Conservation (phyloP, 1,140 invertebrate species). For the Arctopsyche grandis region DNA sequence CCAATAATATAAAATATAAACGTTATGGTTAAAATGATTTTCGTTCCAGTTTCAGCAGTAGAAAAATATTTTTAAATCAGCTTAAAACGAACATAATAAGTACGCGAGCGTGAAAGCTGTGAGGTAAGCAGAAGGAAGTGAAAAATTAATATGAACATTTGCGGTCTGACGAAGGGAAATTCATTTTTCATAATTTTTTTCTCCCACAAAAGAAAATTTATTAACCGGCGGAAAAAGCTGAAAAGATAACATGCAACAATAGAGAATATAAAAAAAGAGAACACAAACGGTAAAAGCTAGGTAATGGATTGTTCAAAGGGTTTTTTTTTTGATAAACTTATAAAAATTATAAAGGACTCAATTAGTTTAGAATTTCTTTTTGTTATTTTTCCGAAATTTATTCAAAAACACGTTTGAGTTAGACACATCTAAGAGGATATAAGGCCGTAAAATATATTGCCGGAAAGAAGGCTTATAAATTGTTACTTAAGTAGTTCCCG, state of each 20-base stretch:
- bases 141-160: not conserved
- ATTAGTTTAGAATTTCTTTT: too few relatives aligned
- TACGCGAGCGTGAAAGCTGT: too few relatives aligned
- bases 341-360: too few relatives aligned
- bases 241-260: not conserved
- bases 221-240: not conserved
- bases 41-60: too few relatives aligned
- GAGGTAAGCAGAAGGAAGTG: not conserved
- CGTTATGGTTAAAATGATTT: too few relatives aligned
- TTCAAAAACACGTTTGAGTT: too few relatives aligned
- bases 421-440: not conserved
- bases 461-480: conserved; percentile 27
- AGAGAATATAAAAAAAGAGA: not conserved
- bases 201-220: conserved; percentile 2
- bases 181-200: conserved; percentile 13
- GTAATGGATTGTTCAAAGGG: conserved; percentile 12
- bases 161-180: not conserved
- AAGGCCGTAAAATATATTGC: not conserved
- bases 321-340: not conserved
- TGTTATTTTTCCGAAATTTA: too few relatives aligned
- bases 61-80: too few relatives aligned
- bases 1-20: too few relatives aligned
- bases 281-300: not conserved
- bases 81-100: too few relatives aligned
- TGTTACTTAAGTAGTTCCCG: conserved; percentile 6